Percentiles rank a stretch among this genome's conserved stretches.
phyloP scores from a whole-genome alignment of 2,888 invertebrate genomes.

The Dryobotodes eremita region DNA sequence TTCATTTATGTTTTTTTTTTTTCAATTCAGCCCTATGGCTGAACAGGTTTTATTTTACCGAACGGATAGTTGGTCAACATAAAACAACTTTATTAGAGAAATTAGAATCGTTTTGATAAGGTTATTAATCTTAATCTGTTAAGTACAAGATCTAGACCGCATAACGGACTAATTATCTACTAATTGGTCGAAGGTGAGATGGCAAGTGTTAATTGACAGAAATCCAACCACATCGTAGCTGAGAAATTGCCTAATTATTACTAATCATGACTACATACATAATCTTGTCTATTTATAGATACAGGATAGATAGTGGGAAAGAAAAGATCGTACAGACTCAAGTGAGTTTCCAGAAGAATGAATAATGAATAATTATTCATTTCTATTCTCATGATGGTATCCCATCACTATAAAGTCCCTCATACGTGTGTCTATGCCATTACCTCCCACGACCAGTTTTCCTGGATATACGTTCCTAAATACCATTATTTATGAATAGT shows the following conservation, averaged over 20 bases:
- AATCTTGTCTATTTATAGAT: not conserved
- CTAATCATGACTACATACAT: not conserved
- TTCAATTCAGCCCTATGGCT: too few relatives aligned
- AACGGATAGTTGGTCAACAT: not conserved
- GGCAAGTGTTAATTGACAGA: slow-evolving; percentile 11
- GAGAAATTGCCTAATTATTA: slow-evolving; percentile 5
- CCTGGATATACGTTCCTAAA: slow-evolving; percentile 48
- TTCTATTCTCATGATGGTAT: slow-evolving; percentile 10
- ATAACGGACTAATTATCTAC: slow-evolving; percentile 11
- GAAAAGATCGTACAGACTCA: not conserved
- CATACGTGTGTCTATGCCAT: slow-evolving; percentile 34
- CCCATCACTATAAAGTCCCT: slow-evolving; percentile 46
- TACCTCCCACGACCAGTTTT: slow-evolving; percentile 49
- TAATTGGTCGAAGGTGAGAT: slow-evolving; percentile 13
- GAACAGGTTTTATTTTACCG: too few relatives aligned
- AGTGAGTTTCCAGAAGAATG: not conserved
- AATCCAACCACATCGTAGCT: not conserved
- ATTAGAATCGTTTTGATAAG: not conserved
- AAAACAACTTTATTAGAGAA: not conserved
- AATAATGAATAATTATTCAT: slow-evolving; percentile 16
- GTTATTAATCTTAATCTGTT: not conserved
- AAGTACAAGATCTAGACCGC: not conserved
- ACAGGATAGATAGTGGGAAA: not conserved
- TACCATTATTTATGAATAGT: slow-evolving; percentile 62
- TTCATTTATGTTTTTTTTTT: too few relatives aligned